These are phyloP conservation scores for Gadus macrocephalus DNA, from an alignment of 2,113 vertebrate genomes.

Conservation along the genomic window DNA sequence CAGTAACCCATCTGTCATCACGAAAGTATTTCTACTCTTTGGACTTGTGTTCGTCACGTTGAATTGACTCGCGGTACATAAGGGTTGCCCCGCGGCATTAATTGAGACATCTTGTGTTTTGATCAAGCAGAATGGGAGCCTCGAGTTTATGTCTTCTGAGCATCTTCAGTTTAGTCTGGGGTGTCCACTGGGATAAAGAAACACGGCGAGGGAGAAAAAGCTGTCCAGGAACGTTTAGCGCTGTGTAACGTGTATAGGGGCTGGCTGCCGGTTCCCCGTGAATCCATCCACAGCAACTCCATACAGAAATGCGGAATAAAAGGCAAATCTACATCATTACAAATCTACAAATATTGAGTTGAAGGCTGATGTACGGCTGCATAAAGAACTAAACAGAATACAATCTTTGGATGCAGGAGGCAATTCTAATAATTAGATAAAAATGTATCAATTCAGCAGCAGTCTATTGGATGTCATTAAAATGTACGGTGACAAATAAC, in stretches of 20 bases:
- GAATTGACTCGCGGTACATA: too few species aligned
- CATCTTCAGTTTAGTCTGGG: too few species aligned
- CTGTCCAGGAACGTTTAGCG: not conserved
- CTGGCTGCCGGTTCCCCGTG: not conserved
- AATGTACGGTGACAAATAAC: conserved; percentile 96
- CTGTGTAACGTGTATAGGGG: conserved; percentile 11
- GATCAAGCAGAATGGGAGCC: too few species aligned
- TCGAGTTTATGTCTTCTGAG: too few species aligned
- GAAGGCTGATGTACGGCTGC: conserved; percentile 12
- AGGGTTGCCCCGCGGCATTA: too few species aligned
- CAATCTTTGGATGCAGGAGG: conserved; percentile 78
- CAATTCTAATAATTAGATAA: conserved; percentile 85
- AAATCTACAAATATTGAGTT: conserved; percentile 18
- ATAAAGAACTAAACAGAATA: conserved; percentile 46
- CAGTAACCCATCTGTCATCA: too few species aligned
- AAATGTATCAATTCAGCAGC: conserved; percentile 89
- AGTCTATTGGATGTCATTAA: conserved; percentile 97
- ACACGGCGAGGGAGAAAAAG: too few species aligned
- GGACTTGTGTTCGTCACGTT: too few species aligned
- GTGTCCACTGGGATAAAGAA: too few species aligned
- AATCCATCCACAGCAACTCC: conserved; percentile 10
- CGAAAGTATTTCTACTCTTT: too few species aligned
- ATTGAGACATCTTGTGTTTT: too few species aligned
- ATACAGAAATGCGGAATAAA: not conserved
- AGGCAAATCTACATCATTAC: conserved; percentile 17